A percentile compares a stretch with the other conserved stretches of the same genome.
Conservation (phyloP, 2,888 invertebrate genomes). For the Galerucella pusilla region DNA sequence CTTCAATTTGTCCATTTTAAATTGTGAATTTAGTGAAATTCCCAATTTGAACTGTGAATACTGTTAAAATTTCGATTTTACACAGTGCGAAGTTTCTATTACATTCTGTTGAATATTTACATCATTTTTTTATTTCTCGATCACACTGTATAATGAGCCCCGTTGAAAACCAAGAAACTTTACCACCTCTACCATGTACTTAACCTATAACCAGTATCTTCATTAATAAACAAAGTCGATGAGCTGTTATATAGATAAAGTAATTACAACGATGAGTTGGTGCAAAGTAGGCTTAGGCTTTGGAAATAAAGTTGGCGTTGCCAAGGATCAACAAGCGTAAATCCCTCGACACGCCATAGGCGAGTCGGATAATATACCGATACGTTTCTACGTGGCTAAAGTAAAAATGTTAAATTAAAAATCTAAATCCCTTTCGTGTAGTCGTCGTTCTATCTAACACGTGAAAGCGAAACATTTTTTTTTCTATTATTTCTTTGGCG, state of each 20-base stretch:
- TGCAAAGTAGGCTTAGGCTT: conserved; percentile 52
- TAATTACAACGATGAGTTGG: conserved; percentile 55
- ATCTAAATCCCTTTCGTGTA: conserved; percentile 5
- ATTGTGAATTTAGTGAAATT: no score
- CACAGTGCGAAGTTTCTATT: no score
- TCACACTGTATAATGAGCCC: no score
- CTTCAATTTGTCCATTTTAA: no score
- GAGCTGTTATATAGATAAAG: conserved; percentile 51
- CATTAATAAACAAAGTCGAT: conserved; percentile 28
- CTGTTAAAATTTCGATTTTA: no score
- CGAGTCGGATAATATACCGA: conserved; percentile 14
- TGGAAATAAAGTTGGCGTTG: conserved; percentile 52
- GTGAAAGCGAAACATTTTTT: neutral
- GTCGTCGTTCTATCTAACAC: neutral
- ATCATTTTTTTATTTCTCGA: no score
- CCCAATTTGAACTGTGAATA: no score
- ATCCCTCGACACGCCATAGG: conserved; percentile 39
- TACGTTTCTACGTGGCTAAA: conserved; percentile 15
- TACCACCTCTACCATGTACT: neutral
- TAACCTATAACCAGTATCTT: neutral
- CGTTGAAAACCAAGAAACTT: no score
- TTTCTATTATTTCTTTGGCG: neutral
- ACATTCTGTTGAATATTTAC: no score
- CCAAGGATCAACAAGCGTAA: conserved; percentile 51
- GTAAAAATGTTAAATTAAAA: conserved; percentile 31